A percentile compares a stretch with the other conserved stretches of the same genome.
Evolutionary conservation across 2,113 vertebrate genomes (phyloP).

Genomic region (Salvelinus namaycush): DNA sequence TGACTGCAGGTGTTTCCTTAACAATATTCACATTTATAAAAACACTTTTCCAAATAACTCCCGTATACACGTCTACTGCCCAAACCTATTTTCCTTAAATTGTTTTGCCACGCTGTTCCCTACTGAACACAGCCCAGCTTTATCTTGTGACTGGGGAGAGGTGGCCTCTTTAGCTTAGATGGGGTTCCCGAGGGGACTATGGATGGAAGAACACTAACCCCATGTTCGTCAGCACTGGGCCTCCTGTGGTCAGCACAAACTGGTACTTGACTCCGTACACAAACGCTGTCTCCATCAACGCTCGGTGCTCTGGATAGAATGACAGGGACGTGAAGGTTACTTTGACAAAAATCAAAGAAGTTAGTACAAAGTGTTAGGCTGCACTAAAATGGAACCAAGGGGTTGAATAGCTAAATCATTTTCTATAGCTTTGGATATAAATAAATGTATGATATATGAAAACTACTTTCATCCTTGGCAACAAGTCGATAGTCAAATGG

Average conservation of each 20-base stretch:
- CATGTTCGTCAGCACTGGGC: conserved; percentile 76
- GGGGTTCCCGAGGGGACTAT: background rate
- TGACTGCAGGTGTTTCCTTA: no score
- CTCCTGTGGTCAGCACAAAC: conserved; percentile 91
- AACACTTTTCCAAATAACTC: no score
- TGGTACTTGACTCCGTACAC: conserved; percentile 87
- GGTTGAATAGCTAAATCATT: no score
- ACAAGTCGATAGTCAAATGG: no score
- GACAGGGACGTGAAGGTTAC: background rate
- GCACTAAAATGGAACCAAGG: background rate
- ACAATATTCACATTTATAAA: no score
- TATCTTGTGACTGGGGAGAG: background rate
- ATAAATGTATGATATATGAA: no score
- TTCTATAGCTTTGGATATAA: no score
- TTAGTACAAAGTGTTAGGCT: background rate
- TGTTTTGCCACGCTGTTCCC: no score
- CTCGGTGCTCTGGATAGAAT: conserved; percentile 84
- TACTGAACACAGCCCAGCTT: background rate
- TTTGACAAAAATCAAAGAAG: background rate
- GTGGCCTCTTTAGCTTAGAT: background rate
- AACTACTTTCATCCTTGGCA: no score
- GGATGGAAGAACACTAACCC: conserved; percentile 71
- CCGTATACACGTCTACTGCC: no score
- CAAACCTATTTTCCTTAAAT: no score
- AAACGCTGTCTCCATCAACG: conserved; percentile 92